Evolutionary conservation across 2,113 vertebrate genomes (phyloP).

Genomic region (Haplochromis vanheusdeni): DNA sequence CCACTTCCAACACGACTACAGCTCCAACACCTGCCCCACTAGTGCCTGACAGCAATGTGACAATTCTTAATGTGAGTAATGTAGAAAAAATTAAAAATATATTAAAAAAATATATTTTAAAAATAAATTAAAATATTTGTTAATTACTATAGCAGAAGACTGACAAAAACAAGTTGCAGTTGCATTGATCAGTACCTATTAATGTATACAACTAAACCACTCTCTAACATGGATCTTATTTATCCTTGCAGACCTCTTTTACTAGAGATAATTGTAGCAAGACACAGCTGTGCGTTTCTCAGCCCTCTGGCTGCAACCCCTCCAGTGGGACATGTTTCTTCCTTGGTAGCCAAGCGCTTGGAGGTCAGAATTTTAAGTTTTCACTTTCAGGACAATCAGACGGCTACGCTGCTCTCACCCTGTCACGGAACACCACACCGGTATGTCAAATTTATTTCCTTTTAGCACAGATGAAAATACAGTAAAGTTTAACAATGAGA

Average conservation of each 20-base stretch:
- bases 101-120: background rate
- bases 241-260: background rate
- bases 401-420: conserved; percentile 1
- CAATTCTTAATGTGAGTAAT: background rate
- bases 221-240: background rate
- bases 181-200: background rate
- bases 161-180: background rate
- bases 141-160: background rate
- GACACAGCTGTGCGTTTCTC: background rate
- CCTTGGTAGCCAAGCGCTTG: fast-evolving
- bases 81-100: background rate
- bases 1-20: background rate
- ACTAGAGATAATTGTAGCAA: background rate
- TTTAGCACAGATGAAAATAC: background rate
- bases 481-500: background rate
- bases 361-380: background rate
- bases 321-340: background rate
- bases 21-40: background rate
- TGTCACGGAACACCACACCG: background rate
- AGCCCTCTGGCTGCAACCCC: conserved; percentile 22
- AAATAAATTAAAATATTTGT: background rate
- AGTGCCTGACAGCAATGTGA: background rate
- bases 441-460: background rate
- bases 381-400: conserved; percentile 3
- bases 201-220: background rate